Percentiles rank a stretch among this genome's conserved stretches.
Conservation (phyloP, 2,113 vertebrate species). For the Proteles cristata region DNA sequence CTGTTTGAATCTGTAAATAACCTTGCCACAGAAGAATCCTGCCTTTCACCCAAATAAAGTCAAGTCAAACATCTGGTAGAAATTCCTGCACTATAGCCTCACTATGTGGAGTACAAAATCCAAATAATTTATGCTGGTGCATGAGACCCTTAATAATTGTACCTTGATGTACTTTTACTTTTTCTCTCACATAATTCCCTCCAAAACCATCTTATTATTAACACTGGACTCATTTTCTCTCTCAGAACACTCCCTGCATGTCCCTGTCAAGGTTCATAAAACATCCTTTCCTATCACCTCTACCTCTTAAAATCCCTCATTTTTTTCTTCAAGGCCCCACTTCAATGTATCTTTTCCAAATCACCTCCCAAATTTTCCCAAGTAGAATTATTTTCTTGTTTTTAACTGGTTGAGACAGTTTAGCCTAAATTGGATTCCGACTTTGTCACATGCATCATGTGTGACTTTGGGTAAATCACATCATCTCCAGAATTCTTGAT, state of each 20-base stretch:
- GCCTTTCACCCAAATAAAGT: neutral
- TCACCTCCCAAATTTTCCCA: neutral
- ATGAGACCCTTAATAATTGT: neutral
- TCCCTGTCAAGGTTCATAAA: neutral
- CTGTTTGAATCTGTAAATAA: neutral
- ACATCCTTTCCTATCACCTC: neutral
- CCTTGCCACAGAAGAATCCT: neutral
- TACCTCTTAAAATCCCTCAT: neutral
- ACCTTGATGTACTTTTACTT: neutral
- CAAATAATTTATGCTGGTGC: neutral
- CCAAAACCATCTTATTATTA: neutral
- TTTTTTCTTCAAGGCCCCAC: neutral
- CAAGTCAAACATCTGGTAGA: neutral
- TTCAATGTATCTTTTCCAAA: neutral
- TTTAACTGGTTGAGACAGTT: neutral
- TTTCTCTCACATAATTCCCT: neutral
- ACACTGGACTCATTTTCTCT: neutral
- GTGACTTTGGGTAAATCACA: neutral
- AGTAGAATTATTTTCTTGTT: neutral
- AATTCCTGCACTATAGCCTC: neutral
- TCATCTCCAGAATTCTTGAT: neutral
- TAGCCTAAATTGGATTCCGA: neutral
- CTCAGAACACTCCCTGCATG: neutral
- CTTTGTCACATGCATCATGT: neutral
- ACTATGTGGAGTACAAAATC: neutral